These are phyloP conservation scores for Drosophila multiciliata DNA, from an alignment of 2,888 invertebrate genomes.

Conservation along the genomic window DNA sequence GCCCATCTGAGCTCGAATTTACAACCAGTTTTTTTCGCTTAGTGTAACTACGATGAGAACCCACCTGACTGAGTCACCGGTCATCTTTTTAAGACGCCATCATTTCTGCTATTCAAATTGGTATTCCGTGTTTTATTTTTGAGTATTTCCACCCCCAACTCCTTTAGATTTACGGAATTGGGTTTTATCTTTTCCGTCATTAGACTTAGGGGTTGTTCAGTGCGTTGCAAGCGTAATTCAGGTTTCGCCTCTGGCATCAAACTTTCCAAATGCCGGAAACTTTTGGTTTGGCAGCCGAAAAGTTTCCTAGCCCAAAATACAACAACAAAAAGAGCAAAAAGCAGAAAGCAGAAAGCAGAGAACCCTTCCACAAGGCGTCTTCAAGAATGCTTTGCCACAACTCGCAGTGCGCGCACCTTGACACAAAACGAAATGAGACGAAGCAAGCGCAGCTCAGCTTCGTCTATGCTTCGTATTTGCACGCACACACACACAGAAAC, in stretches of 20 bases:
- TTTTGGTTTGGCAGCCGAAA: slow-evolving; percentile 61
- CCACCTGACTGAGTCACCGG: slow-evolving; percentile 70
- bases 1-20: neutral
- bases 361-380: slow-evolving; percentile 73
- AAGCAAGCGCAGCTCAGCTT: slow-evolving; percentile 55
- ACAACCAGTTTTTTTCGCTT: neutral
- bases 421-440: slow-evolving; percentile 60
- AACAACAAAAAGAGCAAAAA: neutral
- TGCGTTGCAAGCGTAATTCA: slow-evolving; percentile 55
- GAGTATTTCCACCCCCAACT: neutral
- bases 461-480: slow-evolving; percentile 65
- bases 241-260: slow-evolving; percentile 42
- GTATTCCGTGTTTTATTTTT: slow-evolving; percentile 4
- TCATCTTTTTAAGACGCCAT: slow-evolving; percentile 44
- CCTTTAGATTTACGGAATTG: slow-evolving; percentile 63
- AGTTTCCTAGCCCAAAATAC: slow-evolving; percentile 55
- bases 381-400: slow-evolving; percentile 55
- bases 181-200: slow-evolving; percentile 57
- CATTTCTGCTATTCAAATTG: slow-evolving; percentile 16
- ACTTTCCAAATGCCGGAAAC: slow-evolving; percentile 68
- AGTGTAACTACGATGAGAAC: slow-evolving; percentile 22
- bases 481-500: slow-evolving; percentile 25
- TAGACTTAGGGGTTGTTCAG: slow-evolving; percentile 66
- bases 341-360: slow-evolving; percentile 19
- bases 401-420: slow-evolving; percentile 55